Evolutionary conservation across 2,888 invertebrate genomes (phyloP).

Genomic region (Lycaena phlaeas): DNA sequence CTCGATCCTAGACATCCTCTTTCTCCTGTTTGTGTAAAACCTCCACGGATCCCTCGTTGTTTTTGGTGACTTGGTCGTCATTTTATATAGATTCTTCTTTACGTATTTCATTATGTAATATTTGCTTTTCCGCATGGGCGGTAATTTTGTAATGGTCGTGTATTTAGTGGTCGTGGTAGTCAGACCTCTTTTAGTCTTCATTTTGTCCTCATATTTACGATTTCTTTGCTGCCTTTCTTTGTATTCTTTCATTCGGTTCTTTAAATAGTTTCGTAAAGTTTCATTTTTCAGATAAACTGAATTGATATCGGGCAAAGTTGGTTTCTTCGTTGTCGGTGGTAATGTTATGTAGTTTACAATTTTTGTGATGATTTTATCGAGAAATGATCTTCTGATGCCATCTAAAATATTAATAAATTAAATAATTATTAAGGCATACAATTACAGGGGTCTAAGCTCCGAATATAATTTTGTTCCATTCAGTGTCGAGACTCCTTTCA

Average conservation of each 20-base stretch:
- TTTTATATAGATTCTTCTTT: slow-evolving; percentile 14
- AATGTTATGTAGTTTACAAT: neutral
- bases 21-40: slow-evolving; percentile 11
- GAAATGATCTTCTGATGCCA: neutral
- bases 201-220: slow-evolving; percentile 10
- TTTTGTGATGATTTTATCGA: neutral
- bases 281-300: slow-evolving; percentile 14
- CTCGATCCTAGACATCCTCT: slow-evolving; percentile 19
- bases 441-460: too few species aligned
- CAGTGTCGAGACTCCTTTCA: too few species aligned
- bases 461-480: too few species aligned
- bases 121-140: slow-evolving; percentile 19
- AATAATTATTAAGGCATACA: too few species aligned
- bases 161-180: slow-evolving; percentile 13
- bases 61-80: slow-evolving; percentile 15
- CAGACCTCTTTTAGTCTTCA: slow-evolving; percentile 13
- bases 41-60: slow-evolving; percentile 14
- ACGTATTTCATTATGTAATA: slow-evolving; percentile 20
- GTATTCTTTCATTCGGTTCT: slow-evolving; percentile 12
- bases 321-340: neutral
- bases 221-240: slow-evolving; percentile 11
- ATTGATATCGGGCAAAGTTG: slow-evolving; percentile 5
- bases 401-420: neutral
- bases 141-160: slow-evolving; percentile 11
- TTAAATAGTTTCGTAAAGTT: slow-evolving; percentile 12